These are phyloP conservation scores for Urocynchramus pylzowi DNA, from an alignment of 2,113 vertebrate genomes.

Conservation along the genomic window DNA sequence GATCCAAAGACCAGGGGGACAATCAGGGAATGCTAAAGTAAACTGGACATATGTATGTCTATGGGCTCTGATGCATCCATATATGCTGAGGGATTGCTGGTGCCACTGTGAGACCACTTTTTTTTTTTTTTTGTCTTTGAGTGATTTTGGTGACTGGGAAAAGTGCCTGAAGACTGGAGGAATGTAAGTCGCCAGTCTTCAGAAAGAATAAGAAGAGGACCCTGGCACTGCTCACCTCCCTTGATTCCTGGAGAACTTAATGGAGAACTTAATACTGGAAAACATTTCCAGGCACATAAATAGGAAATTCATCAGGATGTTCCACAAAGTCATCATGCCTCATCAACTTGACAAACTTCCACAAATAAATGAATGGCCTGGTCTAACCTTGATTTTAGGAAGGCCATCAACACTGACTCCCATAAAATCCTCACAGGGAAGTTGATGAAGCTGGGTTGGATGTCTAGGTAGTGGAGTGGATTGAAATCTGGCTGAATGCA, in stretches of 20 bases:
- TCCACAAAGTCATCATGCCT: not conserved
- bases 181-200: not conserved
- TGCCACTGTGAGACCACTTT: not conserved
- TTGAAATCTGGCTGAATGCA: not conserved
- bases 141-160: not conserved
- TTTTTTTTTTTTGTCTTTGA: not conserved
- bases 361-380: not conserved
- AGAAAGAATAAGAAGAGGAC: not conserved
- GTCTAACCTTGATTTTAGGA: not conserved
- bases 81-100: not conserved
- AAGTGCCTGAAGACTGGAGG: not conserved
- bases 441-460: not conserved
- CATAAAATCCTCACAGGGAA: not conserved
- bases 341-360: not conserved
- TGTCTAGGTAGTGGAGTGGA: not conserved
- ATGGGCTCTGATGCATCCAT: not conserved
- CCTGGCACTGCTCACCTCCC: accelerated
- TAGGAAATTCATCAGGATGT: not conserved
- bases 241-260: not conserved
- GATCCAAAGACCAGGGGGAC: not conserved
- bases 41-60: accelerated
- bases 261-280: not conserved
- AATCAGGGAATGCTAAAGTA: not conserved
- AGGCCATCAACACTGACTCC: not conserved
- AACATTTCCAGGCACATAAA: not conserved